Conservation (phyloP, 1,140 invertebrate species). For the Pemphigus obesinymphae region DNA sequence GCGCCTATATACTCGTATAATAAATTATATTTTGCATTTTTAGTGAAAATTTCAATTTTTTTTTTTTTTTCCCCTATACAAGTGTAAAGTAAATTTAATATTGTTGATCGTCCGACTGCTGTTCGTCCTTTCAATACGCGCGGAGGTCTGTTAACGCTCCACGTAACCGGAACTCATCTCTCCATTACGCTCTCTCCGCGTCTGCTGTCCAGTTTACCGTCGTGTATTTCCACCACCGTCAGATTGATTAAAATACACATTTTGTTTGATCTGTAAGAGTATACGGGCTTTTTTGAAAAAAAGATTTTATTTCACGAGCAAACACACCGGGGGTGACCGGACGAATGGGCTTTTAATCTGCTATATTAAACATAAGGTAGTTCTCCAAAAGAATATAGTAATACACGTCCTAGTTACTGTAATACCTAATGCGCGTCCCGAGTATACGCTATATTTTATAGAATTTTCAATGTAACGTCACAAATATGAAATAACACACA, state of each 20-base stretch:
- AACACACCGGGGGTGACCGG: neutral
- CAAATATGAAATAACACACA: too few species aligned
- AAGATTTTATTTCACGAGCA: conserved; percentile 5
- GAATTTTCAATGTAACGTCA: too few species aligned
- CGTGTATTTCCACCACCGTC: neutral
- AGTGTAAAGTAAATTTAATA: neutral
- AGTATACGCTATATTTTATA: too few species aligned
- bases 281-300: neutral
- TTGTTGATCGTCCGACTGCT: too few species aligned
- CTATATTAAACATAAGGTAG: neutral
- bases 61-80: too few species aligned
- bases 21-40: too few species aligned
- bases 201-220: neutral
- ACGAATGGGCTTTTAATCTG: neutral
- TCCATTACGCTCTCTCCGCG: neutral
- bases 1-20: too few species aligned
- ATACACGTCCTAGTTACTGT: neutral
- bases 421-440: too few species aligned
- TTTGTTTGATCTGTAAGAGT: conserved; percentile 27
- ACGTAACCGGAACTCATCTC: neutral
- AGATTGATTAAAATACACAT: conserved; percentile 21
- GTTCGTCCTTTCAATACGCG: too few species aligned
- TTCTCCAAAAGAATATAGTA: neutral
- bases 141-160: too few species aligned
- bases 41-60: too few species aligned